phyloP scores from a whole-genome alignment of 2,888 invertebrate genomes.

The Asteroscopus sphinx region DNA sequence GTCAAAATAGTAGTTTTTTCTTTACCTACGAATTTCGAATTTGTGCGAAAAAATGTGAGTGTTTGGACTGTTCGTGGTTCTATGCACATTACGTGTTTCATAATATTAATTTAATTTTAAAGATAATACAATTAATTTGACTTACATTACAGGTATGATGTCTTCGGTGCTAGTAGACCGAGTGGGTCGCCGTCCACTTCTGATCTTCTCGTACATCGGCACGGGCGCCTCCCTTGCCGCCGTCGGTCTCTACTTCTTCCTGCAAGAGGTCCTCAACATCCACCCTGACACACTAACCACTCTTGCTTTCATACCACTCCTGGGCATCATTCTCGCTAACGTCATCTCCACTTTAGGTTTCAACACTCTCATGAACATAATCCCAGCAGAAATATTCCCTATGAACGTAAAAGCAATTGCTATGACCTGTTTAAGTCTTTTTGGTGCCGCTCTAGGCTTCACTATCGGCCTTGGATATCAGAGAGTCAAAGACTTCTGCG shows the following conservation, averaged over 20 bases:
- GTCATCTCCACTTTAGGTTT: slow-evolving; percentile 76
- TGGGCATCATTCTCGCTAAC: slow-evolving; percentile 72
- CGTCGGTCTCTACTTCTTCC: slow-evolving; percentile 73
- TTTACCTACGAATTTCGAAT: too few species aligned
- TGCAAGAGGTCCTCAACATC: slow-evolving; percentile 59
- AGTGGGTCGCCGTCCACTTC: slow-evolving; percentile 78
- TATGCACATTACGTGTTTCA: too few species aligned
- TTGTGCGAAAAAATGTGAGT: too few species aligned
- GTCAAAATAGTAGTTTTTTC: too few species aligned
- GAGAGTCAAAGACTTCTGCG: slow-evolving; percentile 76
- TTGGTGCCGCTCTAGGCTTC: slow-evolving; percentile 81
- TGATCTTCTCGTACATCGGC: slow-evolving; percentile 74
- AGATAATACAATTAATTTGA: too few species aligned
- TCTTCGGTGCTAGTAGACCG: slow-evolving; percentile 67
- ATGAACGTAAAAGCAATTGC: slow-evolving; percentile 86
- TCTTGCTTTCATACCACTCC: slow-evolving; percentile 69
- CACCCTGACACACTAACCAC: slow-evolving; percentile 27
- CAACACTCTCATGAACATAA: slow-evolving; percentile 80
- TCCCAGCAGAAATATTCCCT: slow-evolving; percentile 88
- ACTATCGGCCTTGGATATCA: slow-evolving; percentile 82
- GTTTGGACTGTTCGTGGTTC: too few species aligned
- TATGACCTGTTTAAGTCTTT: slow-evolving; percentile 80
- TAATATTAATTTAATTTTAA: too few species aligned
- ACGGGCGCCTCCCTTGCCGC: slow-evolving; percentile 61
- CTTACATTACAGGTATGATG: slow-evolving; percentile 65